Evolutionary conservation across 2,888 invertebrate species (phyloP), one percentile per base, ranked within the genome.

Genomic region (Cabera pusaria): DNA sequence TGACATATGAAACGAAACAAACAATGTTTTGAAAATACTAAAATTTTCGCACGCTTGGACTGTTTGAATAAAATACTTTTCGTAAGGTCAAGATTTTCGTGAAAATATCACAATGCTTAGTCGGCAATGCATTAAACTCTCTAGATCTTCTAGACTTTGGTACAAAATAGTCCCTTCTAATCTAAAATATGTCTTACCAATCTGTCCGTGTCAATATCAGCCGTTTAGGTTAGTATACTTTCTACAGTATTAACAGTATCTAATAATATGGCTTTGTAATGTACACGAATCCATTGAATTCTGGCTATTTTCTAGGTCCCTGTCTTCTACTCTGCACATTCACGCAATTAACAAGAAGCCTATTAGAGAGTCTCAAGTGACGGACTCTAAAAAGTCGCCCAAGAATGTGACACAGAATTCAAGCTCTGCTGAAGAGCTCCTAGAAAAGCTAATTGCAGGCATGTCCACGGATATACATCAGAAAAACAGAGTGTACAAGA

Each of bases 401-500:
- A n/a, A n/a, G n/a, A n/a, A n/a, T n/a, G n/a, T n/a, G n/a, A n/a
- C 5, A 8, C 8, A 12, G 8, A 32, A 14, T 7, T 27, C 5
- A 4, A 36, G n/a, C 12, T 54, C 65, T 0, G 49, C 71, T 5
- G 72, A 77, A 31, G 81, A 84, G 19, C 45, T 85, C 6, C 59
- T 89, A 5, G 88, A 87, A 47, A 87, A 84, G 50, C 50, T 75
- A 4, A 67, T 86, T 33, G 68, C 83, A 24, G 65, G 66, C 2
- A 49, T 89, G 6, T 85, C 81, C n/a, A 55, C 72, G 34, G 82
- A 83, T 36, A 79, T 87, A 37, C 69, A 82, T 24, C 75, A 78
- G 44, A 89, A 86, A 43, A 76, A 85, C 39, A 70, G 87, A 56
- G 78, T 89, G 0, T 89, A 88, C 41, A 86, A 81, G 43, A 88